These are phyloP conservation scores for Eretmochelys imbricata DNA, from an alignment of 2,113 vertebrate species.

Conservation along the genomic window DNA sequence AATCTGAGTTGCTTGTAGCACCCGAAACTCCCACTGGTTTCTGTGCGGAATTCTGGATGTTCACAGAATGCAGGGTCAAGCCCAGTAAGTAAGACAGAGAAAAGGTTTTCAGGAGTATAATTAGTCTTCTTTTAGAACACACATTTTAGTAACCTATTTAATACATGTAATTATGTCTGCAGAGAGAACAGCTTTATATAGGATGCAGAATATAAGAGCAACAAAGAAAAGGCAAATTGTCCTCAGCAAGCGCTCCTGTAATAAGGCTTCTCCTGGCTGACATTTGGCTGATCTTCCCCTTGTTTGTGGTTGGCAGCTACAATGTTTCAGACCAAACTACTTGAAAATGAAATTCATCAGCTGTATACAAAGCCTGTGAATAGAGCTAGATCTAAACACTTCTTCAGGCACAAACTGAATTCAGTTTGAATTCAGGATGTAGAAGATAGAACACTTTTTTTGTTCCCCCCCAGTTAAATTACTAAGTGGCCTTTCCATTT, in stretches of 20 bases:
- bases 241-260: neutral
- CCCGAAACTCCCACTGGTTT: neutral
- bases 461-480: neutral
- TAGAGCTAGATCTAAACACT: neutral
- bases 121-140: neutral
- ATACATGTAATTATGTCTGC: neutral
- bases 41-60: neutral
- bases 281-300: neutral
- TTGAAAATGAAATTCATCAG: neutral
- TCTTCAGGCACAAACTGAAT: neutral
- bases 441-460: neutral
- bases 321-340: rapidly evolving
- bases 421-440: neutral
- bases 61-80: neutral
- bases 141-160: neutral
- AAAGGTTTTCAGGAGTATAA: neutral
- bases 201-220: neutral
- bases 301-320: neutral
- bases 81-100: neutral
- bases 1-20: too few relatives aligned
- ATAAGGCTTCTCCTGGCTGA: neutral
- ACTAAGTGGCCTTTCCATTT: neutral
- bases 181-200: neutral
- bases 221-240: neutral
- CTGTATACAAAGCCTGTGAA: neutral